Percentiles rank a stretch among this genome's conserved stretches.
Conservation (phyloP, 2,797 vertebrate genomes). For the Triplophysa yarkandensis region DNA sequence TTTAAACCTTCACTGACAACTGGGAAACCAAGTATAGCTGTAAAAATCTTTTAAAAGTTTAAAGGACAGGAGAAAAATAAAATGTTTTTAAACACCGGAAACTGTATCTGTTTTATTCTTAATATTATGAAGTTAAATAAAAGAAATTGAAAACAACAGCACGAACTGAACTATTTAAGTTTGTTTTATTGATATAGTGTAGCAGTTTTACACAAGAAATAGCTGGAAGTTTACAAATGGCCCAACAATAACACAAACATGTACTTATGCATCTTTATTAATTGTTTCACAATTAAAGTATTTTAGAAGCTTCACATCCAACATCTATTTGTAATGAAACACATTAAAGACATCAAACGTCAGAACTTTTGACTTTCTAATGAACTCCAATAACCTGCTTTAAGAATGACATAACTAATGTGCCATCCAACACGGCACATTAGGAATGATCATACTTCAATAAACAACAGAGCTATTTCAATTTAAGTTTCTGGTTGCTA, state of each 20-base stretch:
- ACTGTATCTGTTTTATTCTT: no score
- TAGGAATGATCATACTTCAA: slow-evolving; percentile 60
- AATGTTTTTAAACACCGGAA: no score
- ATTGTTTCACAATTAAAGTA: slow-evolving; percentile 79
- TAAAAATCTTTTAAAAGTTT: no score
- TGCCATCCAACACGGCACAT: slow-evolving; percentile 49
- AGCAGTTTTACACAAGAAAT: slow-evolving; percentile 91
- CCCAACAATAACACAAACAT: slow-evolving; percentile 82
- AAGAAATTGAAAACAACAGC: neutral
- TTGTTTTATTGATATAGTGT: slow-evolving; percentile 86
- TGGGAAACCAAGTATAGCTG: no score
- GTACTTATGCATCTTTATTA: slow-evolving; percentile 43
- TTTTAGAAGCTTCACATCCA: slow-evolving; percentile 12
- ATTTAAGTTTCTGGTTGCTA: slow-evolving; percentile 62
- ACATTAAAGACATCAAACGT: neutral
- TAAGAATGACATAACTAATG: slow-evolving; percentile 48
- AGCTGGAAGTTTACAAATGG: slow-evolving; percentile 88
- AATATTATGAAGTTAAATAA: neutral
- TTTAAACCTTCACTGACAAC: no score
- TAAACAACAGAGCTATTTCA: slow-evolving; percentile 61
- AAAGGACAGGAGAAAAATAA: no score
- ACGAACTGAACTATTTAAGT: slow-evolving; percentile 43
- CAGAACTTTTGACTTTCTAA: neutral
- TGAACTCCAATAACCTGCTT: slow-evolving; percentile 9
- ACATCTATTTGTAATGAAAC: neutral